Evolutionary conservation across 2,113 vertebrate species (phyloP), one percentile per base, ranked within the genome.

Genomic region (Desmodus rotundus): DNA sequence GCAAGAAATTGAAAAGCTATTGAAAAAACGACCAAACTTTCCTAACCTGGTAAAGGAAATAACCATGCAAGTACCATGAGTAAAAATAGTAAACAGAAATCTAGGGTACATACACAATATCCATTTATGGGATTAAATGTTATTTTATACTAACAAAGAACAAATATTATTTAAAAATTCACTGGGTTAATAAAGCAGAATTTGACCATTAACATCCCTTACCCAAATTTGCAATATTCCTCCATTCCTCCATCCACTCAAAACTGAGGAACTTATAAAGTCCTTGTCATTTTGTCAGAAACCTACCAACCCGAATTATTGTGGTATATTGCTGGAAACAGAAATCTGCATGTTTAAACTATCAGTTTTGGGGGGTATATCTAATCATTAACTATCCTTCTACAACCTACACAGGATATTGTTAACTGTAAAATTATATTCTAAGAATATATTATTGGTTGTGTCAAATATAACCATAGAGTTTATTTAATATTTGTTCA

Each of bases 41-140:
- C 61, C 61, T 63, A 63, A 63, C 13, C 13, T 63, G 28, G 11
- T 63, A 13, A 63, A 63, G 61, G 58, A 63, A 63, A 63, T 63
- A 31, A 61, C 58, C 61, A 63, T 63, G 61, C 61, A 63, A 63
- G 47, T 31, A 50, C 31, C 10, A 76, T 5, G 61, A 86, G n/a
- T 68, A 88, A 86, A 96, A 93, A 87, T 5, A 93, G 77, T 63
- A 91, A 93, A 93, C 45, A 89, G 38, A 96, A 96, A 77, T 82
- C 41, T 54, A 86, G 54, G 13, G 56, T 73, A 19, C 31, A 50
- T 38, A 77, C 17, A 58, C 36, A 85, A 43, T 81, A 96, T 91
- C 41, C 24, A 94, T 43, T 87, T 83, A 76, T 65, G 80, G 43
- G 12, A 88, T 45, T 72, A 88, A 80, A 56, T 4, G 8, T 87